Evolutionary conservation across 2,113 vertebrate species (phyloP), one percentile per base, ranked within the genome.

Genomic region (Apodemus sylvaticus): DNA sequence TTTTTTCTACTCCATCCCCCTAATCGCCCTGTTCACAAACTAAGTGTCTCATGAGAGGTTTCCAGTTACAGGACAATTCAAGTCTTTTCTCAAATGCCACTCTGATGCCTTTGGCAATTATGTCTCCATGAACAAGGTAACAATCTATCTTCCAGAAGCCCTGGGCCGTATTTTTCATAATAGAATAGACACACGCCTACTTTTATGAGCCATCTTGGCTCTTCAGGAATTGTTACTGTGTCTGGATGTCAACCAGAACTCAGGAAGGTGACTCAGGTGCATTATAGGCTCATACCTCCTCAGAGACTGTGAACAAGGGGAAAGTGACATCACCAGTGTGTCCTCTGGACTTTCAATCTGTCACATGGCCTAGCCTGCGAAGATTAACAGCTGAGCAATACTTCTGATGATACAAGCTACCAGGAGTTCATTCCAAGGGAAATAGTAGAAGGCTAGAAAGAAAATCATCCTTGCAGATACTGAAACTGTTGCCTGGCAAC

Each of bases 391-490:
- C 19, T 5, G 58, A 95, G 64, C 73, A 53, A 96, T 90, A 60
- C 71, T 88, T 85, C 70, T 64, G 64, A 95, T 95, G 79, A 76
- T 58, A 31, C 39, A 85, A 90, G 77, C 16, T 36, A 79, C 26
- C 42, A 95, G 51, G 89, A 39, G 92, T 87, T 91, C 92, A 53
- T 86, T 79, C 86, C 48, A 16, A 92, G 86, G 70, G 10, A 29
- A 66, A 90, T 71, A 73, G 26, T 17, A 89, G 53, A 86, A 53
- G 48, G 34, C 17, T 24, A 31, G 82, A 62, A 82, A 96, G 31
- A n/a, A 78, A 55, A 87, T n/a, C 87, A 91, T 36, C 29, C 2
- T 48, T 86, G 45, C 19, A 2, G 19, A 55, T 19, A 34, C 5
- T 68, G 34, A 83, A 66, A 92, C 20, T 76, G 42, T 36, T 93